phyloP scores from a whole-genome alignment of 2,797 vertebrate genomes.

The Sebastes vulpes region DNA sequence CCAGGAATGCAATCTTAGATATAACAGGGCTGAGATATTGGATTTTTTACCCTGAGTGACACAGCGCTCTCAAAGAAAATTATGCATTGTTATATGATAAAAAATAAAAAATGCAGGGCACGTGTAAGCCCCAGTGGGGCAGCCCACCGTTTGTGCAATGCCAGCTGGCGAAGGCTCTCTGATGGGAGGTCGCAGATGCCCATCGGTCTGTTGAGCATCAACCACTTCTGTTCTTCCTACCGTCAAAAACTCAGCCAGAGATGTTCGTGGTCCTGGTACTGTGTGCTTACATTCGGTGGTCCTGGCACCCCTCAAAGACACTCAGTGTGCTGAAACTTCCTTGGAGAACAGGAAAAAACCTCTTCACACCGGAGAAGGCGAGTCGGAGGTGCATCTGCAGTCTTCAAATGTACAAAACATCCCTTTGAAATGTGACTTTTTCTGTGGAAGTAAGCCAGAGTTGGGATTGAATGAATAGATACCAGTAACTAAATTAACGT shows the following conservation, averaged over 20 bases:
- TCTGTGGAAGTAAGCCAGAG: not conserved
- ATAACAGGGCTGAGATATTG: not conserved
- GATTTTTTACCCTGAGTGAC: slow-evolving; percentile 1
- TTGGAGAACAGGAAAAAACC: too few relatives aligned
- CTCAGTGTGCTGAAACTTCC: too few relatives aligned
- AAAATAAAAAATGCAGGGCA: not conserved
- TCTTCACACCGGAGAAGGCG: too few relatives aligned
- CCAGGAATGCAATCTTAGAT: slow-evolving; percentile 34
- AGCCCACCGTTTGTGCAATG: too few relatives aligned
- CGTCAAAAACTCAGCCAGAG: not conserved
- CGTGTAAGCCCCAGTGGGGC: fast-evolving
- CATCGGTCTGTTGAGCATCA: not conserved
- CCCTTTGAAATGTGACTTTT: not conserved
- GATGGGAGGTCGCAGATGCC: not conserved
- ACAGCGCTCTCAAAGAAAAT: not conserved
- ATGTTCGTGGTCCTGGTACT: not conserved
- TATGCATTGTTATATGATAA: not conserved
- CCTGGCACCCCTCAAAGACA: not conserved
- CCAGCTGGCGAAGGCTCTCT: not conserved
- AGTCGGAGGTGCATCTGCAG: too few relatives aligned
- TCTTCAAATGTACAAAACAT: not conserved
- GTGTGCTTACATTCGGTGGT: not conserved
- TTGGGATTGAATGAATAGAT: not conserved
- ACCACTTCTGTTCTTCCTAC: not conserved
- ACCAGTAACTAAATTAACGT: not conserved